phyloP scores from a whole-genome alignment of 2,797 vertebrate species.

The Sebastes minor region DNA sequence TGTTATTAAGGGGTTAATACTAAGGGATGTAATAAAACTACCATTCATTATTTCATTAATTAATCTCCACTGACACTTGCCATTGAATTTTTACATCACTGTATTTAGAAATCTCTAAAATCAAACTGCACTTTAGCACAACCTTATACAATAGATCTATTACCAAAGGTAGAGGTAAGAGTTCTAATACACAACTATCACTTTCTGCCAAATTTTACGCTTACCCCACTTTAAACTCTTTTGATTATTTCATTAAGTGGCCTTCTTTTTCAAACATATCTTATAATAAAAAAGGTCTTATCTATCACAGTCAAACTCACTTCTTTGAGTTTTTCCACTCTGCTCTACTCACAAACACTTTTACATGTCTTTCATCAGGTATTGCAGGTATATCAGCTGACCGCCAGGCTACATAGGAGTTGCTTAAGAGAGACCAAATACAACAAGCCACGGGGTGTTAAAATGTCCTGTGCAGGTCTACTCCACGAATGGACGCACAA shows the following conservation, averaged over 20 bases:
- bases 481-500: not conserved
- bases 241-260: not conserved
- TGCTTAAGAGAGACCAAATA: conserved; percentile 3
- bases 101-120: not conserved
- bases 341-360: not conserved
- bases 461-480: conserved; percentile 35
- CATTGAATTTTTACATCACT: not conserved
- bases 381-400: conserved; percentile 41
- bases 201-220: not conserved
- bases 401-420: conserved; percentile 6
- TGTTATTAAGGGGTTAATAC: not conserved
- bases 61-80: not conserved
- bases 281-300: not conserved
- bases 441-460: conserved; percentile 6
- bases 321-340: not conserved
- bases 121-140: not conserved
- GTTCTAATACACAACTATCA: not conserved
- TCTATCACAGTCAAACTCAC: not conserved
- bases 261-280: not conserved
- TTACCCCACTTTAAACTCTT: not conserved
- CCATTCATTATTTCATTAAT: not conserved
- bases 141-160: not conserved
- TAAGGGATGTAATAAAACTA: not conserved
- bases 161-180: not conserved
- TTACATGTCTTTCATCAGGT: conserved; percentile 14